Percentiles rank a stretch among this genome's conserved stretches.
Evolutionary conservation across 2,888 invertebrate genomes (phyloP).

Genomic region (Troides oblongomaculatus): DNA sequence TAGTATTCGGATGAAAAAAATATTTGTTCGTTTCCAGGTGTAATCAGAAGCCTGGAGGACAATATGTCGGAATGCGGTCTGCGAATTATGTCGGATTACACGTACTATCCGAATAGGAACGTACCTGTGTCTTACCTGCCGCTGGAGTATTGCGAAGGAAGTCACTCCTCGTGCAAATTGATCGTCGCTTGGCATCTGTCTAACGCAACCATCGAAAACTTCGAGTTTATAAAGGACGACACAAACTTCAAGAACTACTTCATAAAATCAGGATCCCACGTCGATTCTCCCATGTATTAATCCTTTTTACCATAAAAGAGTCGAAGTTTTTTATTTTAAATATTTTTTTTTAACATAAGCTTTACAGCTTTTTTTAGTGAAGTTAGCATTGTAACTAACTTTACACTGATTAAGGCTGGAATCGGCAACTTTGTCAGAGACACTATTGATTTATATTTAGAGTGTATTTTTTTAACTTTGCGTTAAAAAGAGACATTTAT

Average conservation of each 20-base stretch:
- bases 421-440: too few relatives aligned
- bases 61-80: conserved; percentile 56
- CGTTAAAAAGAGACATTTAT: too few relatives aligned
- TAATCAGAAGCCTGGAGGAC: conserved; percentile 53
- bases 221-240: conserved; percentile 64
- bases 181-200: conserved; percentile 68
- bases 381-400: too few relatives aligned
- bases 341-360: too few relatives aligned
- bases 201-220: conserved; percentile 63
- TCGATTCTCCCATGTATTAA: conserved; percentile 30
- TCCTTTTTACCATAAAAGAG: neutral
- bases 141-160: conserved; percentile 62
- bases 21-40: conserved; percentile 45
- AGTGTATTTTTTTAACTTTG: too few relatives aligned
- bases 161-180: conserved; percentile 60
- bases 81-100: conserved; percentile 61
- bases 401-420: too few relatives aligned
- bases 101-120: conserved; percentile 57
- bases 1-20: neutral
- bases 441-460: too few relatives aligned
- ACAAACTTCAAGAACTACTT: conserved; percentile 60
- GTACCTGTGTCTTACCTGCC: conserved; percentile 44
- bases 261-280: conserved; percentile 44
- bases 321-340: too few relatives aligned
- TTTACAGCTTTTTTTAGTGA: too few relatives aligned